Percentiles rank a stretch among this genome's conserved stretches.
Evolutionary conservation across 2,797 vertebrate genomes (phyloP).

Genomic region (Echiichthys vipera): DNA sequence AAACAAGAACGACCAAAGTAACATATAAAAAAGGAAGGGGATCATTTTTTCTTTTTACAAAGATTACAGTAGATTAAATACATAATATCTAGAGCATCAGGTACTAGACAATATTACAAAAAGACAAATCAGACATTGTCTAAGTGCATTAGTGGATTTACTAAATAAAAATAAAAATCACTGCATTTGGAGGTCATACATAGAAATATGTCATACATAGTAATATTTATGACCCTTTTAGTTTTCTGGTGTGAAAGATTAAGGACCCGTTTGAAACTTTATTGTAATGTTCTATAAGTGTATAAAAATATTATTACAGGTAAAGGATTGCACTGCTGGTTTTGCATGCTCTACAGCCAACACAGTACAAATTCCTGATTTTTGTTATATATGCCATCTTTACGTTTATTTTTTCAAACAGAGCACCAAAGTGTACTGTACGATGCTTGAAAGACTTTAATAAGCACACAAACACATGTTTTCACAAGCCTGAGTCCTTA

Average conservation of each 20-base stretch:
- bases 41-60: slow-evolving; percentile 72
- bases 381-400: not conserved
- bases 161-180: not conserved
- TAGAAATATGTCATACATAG: too few relatives aligned
- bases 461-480: slow-evolving; percentile 54
- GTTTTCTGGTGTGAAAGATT: slow-evolving; percentile 1
- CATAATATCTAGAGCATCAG: slow-evolving; percentile 51
- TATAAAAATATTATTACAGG: not conserved
- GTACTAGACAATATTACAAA: slow-evolving; percentile 50
- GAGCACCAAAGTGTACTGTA: slow-evolving; percentile 15
- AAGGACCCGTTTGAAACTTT: not conserved
- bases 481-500: slow-evolving; percentile 81
- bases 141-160: slow-evolving; percentile 60
- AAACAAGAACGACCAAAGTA: slow-evolving; percentile 57
- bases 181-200: too few relatives aligned
- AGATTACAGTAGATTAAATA: slow-evolving; percentile 75
- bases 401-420: slow-evolving; percentile 12
- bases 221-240: not conserved
- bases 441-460: slow-evolving; percentile 67
- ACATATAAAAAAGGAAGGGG: slow-evolving; percentile 73
- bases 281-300: not conserved
- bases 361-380: not conserved
- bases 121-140: slow-evolving; percentile 40
- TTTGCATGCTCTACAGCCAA: not conserved
- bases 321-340: not conserved